phyloP scores from a whole-genome alignment of 1,140 invertebrate species.

The Halotydeus destructor region DNA sequence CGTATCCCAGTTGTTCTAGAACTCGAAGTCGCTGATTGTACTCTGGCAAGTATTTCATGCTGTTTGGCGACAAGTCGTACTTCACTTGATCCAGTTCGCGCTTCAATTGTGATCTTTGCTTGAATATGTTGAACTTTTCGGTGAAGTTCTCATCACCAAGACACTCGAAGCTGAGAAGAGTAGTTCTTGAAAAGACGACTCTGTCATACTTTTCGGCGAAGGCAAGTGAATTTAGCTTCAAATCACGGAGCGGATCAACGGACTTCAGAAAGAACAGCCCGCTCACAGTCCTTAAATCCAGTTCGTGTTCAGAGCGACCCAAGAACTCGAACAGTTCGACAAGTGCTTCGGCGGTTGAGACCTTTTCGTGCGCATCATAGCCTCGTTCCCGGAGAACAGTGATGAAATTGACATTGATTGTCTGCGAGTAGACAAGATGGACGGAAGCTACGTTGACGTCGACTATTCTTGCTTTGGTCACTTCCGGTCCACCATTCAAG shows the following conservation, averaged over 20 bases:
- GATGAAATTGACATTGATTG: too few species aligned
- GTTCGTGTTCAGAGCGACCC: too few species aligned
- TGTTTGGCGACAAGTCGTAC: constrained; percentile 56
- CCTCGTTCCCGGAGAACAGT: too few species aligned
- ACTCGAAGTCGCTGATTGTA: constrained; percentile 61
- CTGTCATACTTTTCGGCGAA: neutral
- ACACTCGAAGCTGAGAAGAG: constrained; percentile 21
- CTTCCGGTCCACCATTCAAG: neutral
- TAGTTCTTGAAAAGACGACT: neutral
- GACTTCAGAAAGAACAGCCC: neutral
- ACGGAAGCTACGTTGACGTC: too few species aligned
- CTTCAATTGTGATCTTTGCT: constrained; percentile 36
- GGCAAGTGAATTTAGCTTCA: neutral
- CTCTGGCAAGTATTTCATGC: constrained; percentile 62
- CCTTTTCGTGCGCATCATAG: too few species aligned
- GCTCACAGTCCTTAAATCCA: too few species aligned
- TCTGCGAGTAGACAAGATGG: too few species aligned
- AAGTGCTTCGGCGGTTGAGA: too few species aligned
- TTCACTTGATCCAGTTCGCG: constrained; percentile 45
- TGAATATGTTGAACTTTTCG: constrained; percentile 20
- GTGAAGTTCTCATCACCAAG: constrained; percentile 25
- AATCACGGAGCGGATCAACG: neutral
- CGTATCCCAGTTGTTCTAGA: constrained; percentile 44
- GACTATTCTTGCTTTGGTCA: neutral
- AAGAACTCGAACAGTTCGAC: too few species aligned